Evolutionary conservation across 1,140 invertebrate genomes (phyloP).

Genomic region (Zaprionus nigranus): DNA sequence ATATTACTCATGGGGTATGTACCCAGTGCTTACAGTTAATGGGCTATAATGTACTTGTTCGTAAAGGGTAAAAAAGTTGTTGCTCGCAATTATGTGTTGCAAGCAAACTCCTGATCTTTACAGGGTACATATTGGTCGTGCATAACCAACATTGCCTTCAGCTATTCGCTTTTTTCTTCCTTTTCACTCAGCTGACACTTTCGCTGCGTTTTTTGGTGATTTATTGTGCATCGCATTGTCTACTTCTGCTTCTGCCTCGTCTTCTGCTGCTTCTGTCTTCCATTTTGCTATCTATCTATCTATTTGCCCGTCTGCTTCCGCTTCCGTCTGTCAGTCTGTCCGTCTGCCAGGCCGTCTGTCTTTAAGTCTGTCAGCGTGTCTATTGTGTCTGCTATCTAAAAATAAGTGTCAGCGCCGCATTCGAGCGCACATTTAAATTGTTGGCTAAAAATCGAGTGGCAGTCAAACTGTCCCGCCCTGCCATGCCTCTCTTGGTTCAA

Average conservation of each 20-base stretch:
- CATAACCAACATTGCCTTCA: background rate
- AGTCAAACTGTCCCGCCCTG: constrained; percentile 15
- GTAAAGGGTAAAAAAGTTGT: background rate
- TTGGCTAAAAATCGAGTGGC: constrained; percentile 40
- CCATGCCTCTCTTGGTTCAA: background rate
- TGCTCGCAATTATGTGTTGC: background rate
- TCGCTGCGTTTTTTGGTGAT: constrained; percentile 56
- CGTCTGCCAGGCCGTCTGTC: background rate
- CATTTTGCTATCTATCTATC: background rate
- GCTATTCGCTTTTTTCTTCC: constrained; percentile 4
- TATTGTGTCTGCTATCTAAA: constrained; percentile 56
- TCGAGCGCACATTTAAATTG: constrained; percentile 65
- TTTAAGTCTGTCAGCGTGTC: constrained; percentile 14
- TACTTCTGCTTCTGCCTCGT: constrained; percentile 11
- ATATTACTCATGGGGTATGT: background rate
- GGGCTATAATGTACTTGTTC: background rate
- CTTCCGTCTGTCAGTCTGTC: constrained; percentile 1
- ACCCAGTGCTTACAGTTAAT: no score
- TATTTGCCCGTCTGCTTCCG: background rate
- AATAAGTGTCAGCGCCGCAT: constrained; percentile 50
- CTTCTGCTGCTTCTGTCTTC: background rate
- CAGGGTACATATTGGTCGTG: background rate
- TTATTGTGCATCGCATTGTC: constrained; percentile 49
- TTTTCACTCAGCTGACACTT: constrained; percentile 40
- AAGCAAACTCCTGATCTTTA: background rate